phyloP scores from a whole-genome alignment of 1,140 invertebrate species.

The Chrysoperla carnea region DNA sequence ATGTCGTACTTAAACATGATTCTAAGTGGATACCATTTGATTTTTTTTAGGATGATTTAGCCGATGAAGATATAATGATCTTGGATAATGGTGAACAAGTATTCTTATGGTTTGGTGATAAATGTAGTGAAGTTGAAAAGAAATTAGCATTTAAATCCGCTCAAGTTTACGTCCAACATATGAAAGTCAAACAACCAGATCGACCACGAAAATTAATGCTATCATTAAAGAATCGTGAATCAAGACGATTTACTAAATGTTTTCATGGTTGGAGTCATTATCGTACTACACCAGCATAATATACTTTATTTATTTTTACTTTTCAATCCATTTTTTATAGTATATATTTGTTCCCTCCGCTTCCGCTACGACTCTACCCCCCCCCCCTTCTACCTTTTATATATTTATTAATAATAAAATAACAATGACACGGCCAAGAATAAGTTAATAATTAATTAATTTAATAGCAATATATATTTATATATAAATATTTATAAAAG shows the following conservation, averaged over 20 bases:
- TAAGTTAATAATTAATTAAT: too few species aligned
- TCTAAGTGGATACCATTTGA: too few species aligned
- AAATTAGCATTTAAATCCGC: conserved; percentile 98
- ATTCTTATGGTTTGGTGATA: conserved; percentile 92
- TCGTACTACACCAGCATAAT: conserved; percentile 49
- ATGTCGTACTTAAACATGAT: too few species aligned
- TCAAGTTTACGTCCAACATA: conserved; percentile 95
- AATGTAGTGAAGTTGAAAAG: conserved; percentile 95
- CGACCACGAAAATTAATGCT: conserved; percentile 80
- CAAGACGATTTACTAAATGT: conserved; percentile 86
- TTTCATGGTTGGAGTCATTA: conserved; percentile 93
- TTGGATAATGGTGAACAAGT: conserved; percentile 96
- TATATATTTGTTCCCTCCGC: too few species aligned
- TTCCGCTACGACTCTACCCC: too few species aligned
- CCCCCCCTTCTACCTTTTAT: too few species aligned
- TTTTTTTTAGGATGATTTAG: conserved; percentile 78
- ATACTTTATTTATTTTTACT: not conserved
- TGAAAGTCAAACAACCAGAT: conserved; percentile 89
- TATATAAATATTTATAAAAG: conserved; percentile 9
- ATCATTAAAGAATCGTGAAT: conserved; percentile 95
- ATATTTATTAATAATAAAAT: too few species aligned
- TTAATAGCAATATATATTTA: not conserved
- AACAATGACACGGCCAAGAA: too few species aligned
- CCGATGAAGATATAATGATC: conserved; percentile 99
- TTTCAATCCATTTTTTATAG: too few species aligned